Evolutionary conservation across 2,888 invertebrate species (phyloP).

Genomic region (Rotaria socialis): DNA sequence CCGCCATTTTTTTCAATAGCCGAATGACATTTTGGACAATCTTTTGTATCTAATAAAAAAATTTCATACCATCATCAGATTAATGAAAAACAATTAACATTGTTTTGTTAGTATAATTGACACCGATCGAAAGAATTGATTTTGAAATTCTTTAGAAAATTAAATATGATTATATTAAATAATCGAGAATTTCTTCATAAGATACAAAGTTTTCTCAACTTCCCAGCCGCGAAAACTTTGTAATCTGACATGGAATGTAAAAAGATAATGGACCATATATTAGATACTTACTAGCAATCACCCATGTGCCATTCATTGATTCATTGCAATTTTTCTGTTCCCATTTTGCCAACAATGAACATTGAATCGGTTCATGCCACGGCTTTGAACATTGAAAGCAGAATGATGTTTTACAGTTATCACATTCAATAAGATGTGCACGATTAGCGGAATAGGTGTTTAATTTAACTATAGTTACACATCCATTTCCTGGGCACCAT

Average conservation of each 20-base stretch:
- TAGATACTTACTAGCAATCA: constrained; percentile 70
- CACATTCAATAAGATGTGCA: constrained; percentile 30
- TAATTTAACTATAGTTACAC: not conserved
- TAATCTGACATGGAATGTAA: too few relatives aligned
- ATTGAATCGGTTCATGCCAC: constrained; percentile 96
- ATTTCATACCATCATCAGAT: too few relatives aligned
- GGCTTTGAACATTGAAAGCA: constrained; percentile 84
- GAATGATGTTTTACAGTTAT: constrained; percentile 39
- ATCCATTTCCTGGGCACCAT: not conserved
- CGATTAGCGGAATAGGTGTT: not conserved
- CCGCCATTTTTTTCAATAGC: constrained; percentile 99
- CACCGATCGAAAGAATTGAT: too few relatives aligned
- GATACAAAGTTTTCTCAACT: too few relatives aligned
- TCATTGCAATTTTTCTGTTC: constrained; percentile 98
- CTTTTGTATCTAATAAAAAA: constrained; percentile 73
- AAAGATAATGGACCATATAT: too few relatives aligned
- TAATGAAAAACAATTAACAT: too few relatives aligned
- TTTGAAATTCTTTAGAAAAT: too few relatives aligned
- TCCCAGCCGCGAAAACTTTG: too few relatives aligned
- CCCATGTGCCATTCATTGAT: constrained; percentile 98
- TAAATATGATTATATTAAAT: too few relatives aligned
- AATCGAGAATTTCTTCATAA: too few relatives aligned
- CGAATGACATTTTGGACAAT: constrained; percentile 96
- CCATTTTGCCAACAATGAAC: constrained; percentile 89
- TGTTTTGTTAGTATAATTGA: too few relatives aligned